phyloP scores from a whole-genome alignment of 2,797 vertebrate genomes.

The Phrynocephalus forsythii region DNA sequence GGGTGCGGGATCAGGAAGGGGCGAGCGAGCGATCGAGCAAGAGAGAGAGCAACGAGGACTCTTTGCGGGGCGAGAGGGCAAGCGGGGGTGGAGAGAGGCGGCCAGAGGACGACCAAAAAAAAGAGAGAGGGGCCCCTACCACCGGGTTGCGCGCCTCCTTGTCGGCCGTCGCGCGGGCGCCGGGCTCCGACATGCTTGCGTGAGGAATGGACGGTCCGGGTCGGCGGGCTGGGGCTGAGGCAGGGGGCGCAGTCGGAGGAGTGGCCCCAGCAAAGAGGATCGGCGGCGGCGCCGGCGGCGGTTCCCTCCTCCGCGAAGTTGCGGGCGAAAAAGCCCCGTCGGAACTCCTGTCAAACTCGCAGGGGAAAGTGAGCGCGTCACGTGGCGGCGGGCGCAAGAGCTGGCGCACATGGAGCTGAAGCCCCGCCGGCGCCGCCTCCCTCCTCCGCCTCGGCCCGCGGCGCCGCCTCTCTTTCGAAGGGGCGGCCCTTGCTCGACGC shows the following conservation, averaged over 20 bases:
- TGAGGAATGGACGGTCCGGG: background rate
- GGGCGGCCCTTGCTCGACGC: background rate
- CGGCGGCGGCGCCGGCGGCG: background rate
- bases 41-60: background rate
- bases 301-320: conserved; percentile 42
- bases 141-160: conserved; percentile 71
- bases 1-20: background rate
- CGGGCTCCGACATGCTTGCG: conserved; percentile 62
- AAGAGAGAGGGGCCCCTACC: conserved; percentile 10
- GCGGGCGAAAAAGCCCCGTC: conserved; percentile 58
- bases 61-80: too few species aligned
- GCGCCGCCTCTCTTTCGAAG: background rate
- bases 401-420: background rate
- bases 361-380: conserved; percentile 46
- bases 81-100: too few species aligned
- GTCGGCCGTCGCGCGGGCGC: conserved; percentile 29
- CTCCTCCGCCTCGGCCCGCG: background rate
- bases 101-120: background rate
- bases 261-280: background rate
- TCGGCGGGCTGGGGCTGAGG: background rate
- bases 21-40: background rate
- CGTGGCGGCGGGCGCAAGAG: conserved; percentile 30
- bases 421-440: background rate
- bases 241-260: conserved; percentile 26
- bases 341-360: conserved; percentile 72